phyloP scores from a whole-genome alignment of 2,797 vertebrate species.

The Balearica regulorum region DNA sequence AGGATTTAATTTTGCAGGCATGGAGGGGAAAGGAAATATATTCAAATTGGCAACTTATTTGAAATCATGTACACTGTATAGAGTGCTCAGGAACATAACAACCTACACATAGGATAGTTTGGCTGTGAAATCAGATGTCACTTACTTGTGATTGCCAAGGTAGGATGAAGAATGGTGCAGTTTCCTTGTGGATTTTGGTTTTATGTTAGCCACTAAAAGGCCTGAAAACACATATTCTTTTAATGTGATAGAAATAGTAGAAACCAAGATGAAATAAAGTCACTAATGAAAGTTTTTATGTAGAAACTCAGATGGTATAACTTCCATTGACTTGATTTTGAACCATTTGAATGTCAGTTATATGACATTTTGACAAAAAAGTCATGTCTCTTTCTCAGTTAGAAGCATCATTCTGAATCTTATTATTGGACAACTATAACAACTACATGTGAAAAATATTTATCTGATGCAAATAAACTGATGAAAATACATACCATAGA shows the following conservation, averaged over 20 bases:
- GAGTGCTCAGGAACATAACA: background rate
- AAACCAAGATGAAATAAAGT: background rate
- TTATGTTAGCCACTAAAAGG: background rate
- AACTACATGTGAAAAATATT: background rate
- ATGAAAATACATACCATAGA: background rate
- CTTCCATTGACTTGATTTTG: background rate
- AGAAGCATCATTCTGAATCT: background rate
- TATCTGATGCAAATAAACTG: background rate
- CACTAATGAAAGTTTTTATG: background rate
- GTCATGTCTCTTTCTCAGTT: background rate
- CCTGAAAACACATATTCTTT: background rate
- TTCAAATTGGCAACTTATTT: background rate
- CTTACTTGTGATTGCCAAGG: background rate
- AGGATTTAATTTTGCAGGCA: background rate
- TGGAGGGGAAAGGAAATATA: background rate
- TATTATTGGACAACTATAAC: background rate
- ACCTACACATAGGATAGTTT: accelerated
- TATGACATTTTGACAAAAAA: background rate
- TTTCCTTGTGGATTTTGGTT: background rate
- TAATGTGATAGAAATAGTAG: background rate
- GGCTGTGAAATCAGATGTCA: background rate
- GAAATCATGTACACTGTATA: background rate
- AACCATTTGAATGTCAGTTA: background rate
- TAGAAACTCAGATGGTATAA: background rate
- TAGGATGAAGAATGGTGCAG: background rate